These are phyloP conservation scores for Brachionichthys hirsutus DNA, from an alignment of 2,113 vertebrate species.

Conservation along the genomic window DNA sequence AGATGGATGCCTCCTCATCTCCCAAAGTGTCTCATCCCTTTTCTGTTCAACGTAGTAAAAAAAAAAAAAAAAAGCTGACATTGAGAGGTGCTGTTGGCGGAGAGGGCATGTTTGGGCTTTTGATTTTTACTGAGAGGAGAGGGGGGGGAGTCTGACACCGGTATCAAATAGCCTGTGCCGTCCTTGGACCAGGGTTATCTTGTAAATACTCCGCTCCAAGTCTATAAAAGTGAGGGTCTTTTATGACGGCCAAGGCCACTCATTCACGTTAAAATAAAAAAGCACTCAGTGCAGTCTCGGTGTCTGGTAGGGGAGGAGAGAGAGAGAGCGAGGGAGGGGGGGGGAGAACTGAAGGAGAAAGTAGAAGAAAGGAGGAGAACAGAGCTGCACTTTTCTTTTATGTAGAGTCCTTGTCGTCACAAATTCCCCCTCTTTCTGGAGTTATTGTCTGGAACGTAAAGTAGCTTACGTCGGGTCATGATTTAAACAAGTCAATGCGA, in stretches of 20 bases:
- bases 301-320: conserved; percentile 42
- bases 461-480: conserved; percentile 35
- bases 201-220: conserved; percentile 73
- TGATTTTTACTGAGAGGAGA: conserved; percentile 57
- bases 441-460: conserved; percentile 41
- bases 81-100: conserved; percentile 46
- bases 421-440: conserved; percentile 36
- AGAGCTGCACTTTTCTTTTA: conserved; percentile 26
- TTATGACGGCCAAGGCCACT: conserved; percentile 71
- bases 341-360: conserved; percentile 40
- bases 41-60: conserved; percentile 18
- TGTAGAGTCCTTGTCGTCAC: conserved; percentile 33
- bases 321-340: conserved; percentile 37
- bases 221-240: conserved; percentile 72
- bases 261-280: conserved; percentile 73
- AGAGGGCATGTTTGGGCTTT: conserved; percentile 59
- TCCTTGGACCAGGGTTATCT: conserved; percentile 73
- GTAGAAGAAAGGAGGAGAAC: conserved; percentile 16
- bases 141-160: conserved; percentile 58
- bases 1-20: conserved; percentile 7
- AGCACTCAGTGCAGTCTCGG: conserved; percentile 63
- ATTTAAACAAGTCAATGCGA: conserved; percentile 59
- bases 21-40: conserved; percentile 24
- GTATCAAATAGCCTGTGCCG: conserved; percentile 68
- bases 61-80: conserved; percentile 44